Evolutionary conservation across 2,888 invertebrate genomes (phyloP), one percentile per base, ranked within the genome.

Genomic region (Tanypteryx hageni): DNA sequence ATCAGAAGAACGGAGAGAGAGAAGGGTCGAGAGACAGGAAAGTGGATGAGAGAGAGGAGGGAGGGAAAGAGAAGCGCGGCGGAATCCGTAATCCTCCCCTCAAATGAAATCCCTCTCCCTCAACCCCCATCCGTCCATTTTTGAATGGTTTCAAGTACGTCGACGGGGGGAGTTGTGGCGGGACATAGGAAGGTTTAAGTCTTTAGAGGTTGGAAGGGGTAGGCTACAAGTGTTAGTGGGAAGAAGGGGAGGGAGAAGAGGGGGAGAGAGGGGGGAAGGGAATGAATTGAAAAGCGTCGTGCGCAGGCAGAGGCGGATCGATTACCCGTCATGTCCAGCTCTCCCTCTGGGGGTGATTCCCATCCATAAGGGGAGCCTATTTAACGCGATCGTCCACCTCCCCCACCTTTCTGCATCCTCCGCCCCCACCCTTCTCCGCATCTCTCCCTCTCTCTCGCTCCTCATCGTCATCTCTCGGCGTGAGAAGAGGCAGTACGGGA

Each of bases 281-380:
- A 58, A 58, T 85, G 85, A 85, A 85, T 58, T 58, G 16, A 85
- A 58, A 56, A 58, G 58, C 85, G 56, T 85, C 85, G 57, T n/a
- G 85, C 57, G 57, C 58, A 85, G 57, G 56, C 84, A 84, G 85
- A 85, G 56, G n/a, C 13, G 58, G 85, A 85, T 85, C 85, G 57
- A 85, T 85, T 85, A 85, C 22, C 58, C 85, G 56, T 85, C 85
- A 85, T 85, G 85, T 85, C 85, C 85, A 58, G 85, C 58, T 14
- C 22, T 22, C 57, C 58, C 58, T 57, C 85, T 85, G 85, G 58
- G 85, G 85, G 18, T 85, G 58, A 85, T 85, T 85, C n/a, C 85
- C 57, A 13, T 85, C 58, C 85, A 85, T 85, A 22, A 85, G 58
- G 57, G 58, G 58, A 44, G 58, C 85, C 85, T 57, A 85, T 85